Evolutionary conservation across 2,888 invertebrate species (phyloP), one percentile per base, ranked within the genome.

Genomic region (Marronus borbonicus): DNA sequence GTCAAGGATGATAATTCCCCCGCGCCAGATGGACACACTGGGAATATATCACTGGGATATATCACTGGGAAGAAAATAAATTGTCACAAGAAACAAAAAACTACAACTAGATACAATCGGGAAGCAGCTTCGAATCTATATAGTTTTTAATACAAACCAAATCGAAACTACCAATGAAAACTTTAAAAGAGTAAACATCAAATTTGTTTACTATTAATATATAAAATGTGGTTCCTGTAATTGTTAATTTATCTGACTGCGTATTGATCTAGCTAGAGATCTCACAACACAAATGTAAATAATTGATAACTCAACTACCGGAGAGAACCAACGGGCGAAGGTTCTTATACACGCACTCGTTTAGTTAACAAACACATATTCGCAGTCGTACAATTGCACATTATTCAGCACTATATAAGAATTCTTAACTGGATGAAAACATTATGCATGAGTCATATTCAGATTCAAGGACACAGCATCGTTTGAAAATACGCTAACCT

Each of bases 181-280:
- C 5, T 36, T 36, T 36, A 36, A 36, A 5, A 5, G 3, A 5
- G 31, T 36, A 36, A 1, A 5, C 7, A 36, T 1, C 1, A 36
- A 5, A 36, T 36, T 36, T 36, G 31, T 36, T 36, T 36, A 36
- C 5, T 36, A 36, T 36, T 5, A 36, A 36, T 36, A 36, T 5
- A 36, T 36, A 36, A 36, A 36, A 36, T 36, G 31, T 36, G 31
- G 12, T 44, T 44, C 12, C 44, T 44, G 44, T 12, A 44, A 44
- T 44, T 31, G 24, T 2, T 24, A 24, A 28, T 62, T 62, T 31
- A 62, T 31, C 62, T 62, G 62, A 31, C 31, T 62, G 28, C 44
- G 31, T 62, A 62, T 62, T 62, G 62, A 62, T 62, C 31, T 62
- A 62, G 62, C 62, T 31, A 62, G 62, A 14, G 28, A 62, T 62